Evolutionary conservation across 30 jellyfish, hydroid and myxozoan genomes (phyloP).

Genomic region (Aurelia aurita): DNA sequence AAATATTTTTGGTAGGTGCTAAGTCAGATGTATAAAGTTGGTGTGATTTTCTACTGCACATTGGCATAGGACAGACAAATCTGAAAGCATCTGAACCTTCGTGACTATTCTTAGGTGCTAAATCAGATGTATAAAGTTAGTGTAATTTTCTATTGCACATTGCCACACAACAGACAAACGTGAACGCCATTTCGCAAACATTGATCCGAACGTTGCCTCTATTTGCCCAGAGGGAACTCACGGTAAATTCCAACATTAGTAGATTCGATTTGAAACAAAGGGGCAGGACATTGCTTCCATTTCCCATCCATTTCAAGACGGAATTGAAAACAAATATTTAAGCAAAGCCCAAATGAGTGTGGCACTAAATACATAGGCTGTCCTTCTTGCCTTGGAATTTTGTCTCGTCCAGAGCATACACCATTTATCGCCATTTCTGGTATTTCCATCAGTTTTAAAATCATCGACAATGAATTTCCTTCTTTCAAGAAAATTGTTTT

Average conservation of each 20-base stretch:
- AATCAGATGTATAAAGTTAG: no score
- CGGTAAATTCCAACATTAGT: not conserved
- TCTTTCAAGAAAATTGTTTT: slow-evolving; percentile 2
- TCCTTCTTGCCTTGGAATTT: slow-evolving; percentile 12
- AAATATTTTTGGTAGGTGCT: no score
- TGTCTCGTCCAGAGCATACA: slow-evolving; percentile 1
- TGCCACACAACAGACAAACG: not conserved
- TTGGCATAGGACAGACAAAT: no score
- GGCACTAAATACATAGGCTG: slow-evolving; percentile 42
- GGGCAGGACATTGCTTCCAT: slow-evolving; percentile 31
- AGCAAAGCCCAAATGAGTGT: slow-evolving; percentile 9
- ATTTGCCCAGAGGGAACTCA: slow-evolving; percentile 23
- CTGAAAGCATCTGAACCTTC: no score
- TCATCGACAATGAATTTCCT: slow-evolving; percentile 34
- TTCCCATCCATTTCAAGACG: slow-evolving; percentile 43
- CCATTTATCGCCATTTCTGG: slow-evolving; percentile 51
- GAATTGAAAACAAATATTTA: slow-evolving; percentile 32
- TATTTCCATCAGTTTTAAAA: slow-evolving; percentile 7
- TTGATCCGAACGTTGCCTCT: not conserved
- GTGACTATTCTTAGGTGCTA: no score
- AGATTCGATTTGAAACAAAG: slow-evolving; percentile 25
- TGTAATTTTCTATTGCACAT: not conserved
- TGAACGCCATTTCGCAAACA: not conserved
- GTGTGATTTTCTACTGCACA: no score
- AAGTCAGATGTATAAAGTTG: no score